Base-by-base conservation (phyloP, 2,113 vertebrate species). In the Nestor notabilis region DNA sequence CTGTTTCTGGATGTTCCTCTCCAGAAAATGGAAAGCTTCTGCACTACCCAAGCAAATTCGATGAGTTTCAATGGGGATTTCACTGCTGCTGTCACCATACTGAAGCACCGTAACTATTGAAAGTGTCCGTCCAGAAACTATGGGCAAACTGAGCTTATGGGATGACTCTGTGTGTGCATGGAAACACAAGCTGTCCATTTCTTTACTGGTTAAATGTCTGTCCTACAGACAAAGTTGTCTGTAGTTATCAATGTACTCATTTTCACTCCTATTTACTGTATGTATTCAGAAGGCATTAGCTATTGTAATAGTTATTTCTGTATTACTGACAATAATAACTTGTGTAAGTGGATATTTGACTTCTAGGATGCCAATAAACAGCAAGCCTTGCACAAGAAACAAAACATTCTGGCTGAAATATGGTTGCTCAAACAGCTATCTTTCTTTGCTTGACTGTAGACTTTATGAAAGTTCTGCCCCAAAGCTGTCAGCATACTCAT, bases 391-490 rank as follows among this genome's bases (percentile, higher is more conserved):
- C 20, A 41, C 27, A 23, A 65, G 25, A 60, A 80, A 37, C 21
- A 80, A 89, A 61, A 47, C 47, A 47, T 49, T 77, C 17, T 61
- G 41, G 7, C 7, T 49, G 41, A 86, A 60, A 44, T 35, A 20
- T 1, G 0, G 7, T 43, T 66, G 43, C 17, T 70, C 11, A 11
- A 64, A 61, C 17, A 63, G 12, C 3, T 53, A 39, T 7, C 3
- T 58, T 93, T 75, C 24, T 65, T 80, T 39, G 64, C 17, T 23
- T 53, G 19, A 90, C 9, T 28, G 8, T 20, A 53, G 39, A 39
- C 43, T 72, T 60, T 39, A 37, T 12, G 29, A 64, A 76, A 83
- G 18, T 7, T 83, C 11, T 69, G 35, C 17, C 33, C 27, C 28
- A 61, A 55, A 72, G 24, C 4, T 75, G 21, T 24, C 9, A 27